Conservation (phyloP, 1,140 invertebrate species). For the Papilio polyxenes region DNA sequence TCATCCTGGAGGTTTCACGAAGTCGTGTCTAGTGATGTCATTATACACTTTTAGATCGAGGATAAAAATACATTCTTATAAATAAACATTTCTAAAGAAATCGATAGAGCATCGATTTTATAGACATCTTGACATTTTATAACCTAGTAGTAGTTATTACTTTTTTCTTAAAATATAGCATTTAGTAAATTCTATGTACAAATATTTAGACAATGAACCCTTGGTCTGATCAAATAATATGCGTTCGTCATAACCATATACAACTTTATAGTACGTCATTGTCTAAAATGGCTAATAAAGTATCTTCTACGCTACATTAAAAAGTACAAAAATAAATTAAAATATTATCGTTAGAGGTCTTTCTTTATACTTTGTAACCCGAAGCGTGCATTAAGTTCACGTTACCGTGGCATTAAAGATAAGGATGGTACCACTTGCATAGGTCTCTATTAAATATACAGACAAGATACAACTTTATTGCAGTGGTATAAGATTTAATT, state of each 20-base stretch:
- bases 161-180: too few species aligned
- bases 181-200: too few species aligned
- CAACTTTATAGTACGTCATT: slow-evolving; percentile 5
- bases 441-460: neutral
- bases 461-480: neutral
- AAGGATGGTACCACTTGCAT: slow-evolving; percentile 3
- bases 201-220: too few species aligned
- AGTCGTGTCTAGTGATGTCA: slow-evolving; percentile 26
- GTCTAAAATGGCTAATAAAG: neutral
- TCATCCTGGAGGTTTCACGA: slow-evolving; percentile 25
- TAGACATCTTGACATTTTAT: neutral
- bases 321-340: neutral
- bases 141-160: slow-evolving; percentile 11
- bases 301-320: neutral
- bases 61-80: neutral
- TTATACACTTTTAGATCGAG: neutral
- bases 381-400: neutral
- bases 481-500: neutral
- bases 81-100: neutral
- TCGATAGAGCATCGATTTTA: neutral
- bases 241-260: neutral
- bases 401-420: slow-evolving; percentile 21
- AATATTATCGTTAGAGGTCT: neutral
- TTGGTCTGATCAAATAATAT: neutral
- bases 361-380: slow-evolving; percentile 7